Evolutionary conservation across 2,113 vertebrate genomes (phyloP).

Genomic region (Coracopsis vasa): DNA sequence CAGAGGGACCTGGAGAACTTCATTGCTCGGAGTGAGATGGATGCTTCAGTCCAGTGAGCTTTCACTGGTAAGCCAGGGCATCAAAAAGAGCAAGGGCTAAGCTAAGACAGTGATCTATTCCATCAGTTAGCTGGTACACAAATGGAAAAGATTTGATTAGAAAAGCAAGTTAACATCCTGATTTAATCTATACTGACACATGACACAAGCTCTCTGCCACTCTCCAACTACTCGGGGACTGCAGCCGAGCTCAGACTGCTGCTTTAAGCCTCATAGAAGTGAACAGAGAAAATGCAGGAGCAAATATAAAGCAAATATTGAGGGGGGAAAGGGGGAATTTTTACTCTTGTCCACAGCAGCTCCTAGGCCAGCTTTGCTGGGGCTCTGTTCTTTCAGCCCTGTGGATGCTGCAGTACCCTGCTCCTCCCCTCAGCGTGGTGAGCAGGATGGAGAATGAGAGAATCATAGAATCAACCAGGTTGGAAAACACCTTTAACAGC

Average conservation of each 20-base stretch:
- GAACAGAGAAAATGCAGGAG: fast-evolving
- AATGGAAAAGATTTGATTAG: neutral
- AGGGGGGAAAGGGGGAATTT: fast-evolving
- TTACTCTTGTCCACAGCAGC: neutral
- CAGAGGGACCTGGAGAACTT: neutral
- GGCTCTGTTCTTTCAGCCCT: neutral
- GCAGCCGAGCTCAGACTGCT: neutral
- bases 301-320: neutral
- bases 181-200: neutral
- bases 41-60: fast-evolving
- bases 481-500: too few species aligned
- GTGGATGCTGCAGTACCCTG: neutral
- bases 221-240: neutral
- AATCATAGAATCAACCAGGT: too few species aligned
- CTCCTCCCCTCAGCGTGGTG: neutral
- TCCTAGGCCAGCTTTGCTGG: neutral
- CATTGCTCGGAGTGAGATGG: neutral
- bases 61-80: neutral
- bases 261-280: neutral
- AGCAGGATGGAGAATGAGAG: neutral
- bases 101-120: neutral
- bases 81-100: neutral
- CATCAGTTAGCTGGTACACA: neutral
- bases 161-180: neutral
- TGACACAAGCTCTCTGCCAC: neutral